phyloP scores from a whole-genome alignment of 2,113 vertebrate genomes.

The Pao palembangensis region DNA sequence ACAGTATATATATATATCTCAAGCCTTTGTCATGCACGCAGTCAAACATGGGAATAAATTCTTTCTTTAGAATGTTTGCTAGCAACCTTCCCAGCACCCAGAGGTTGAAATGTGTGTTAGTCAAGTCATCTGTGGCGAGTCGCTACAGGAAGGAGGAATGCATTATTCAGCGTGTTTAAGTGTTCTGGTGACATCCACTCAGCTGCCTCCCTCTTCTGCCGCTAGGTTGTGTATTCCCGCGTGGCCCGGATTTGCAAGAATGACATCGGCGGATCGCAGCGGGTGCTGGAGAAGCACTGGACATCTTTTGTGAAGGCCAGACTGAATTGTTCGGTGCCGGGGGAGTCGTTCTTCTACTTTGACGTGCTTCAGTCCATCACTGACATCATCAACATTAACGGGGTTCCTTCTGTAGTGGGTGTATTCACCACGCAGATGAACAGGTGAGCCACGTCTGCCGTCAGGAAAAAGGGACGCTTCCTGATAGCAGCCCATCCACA shows the following conservation, averaged over 20 bases:
- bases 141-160: conserved; percentile 53
- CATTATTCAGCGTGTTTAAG: conserved; percentile 66
- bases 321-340: conserved; percentile 94
- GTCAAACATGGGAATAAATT: conserved; percentile 12
- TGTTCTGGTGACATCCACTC: conserved; percentile 54
- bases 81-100: conserved; percentile 22
- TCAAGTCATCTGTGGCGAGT: conserved; percentile 33
- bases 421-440: conserved; percentile 98
- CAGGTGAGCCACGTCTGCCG: conserved; percentile 77
- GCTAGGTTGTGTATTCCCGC: conserved; percentile 92
- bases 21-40: conserved; percentile 59
- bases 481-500: not conserved
- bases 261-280: conserved; percentile 95
- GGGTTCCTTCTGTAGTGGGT: conserved; percentile 85
- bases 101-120: conserved; percentile 27
- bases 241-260: conserved; percentile 99
- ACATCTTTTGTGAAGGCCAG: conserved; percentile 96
- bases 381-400: conserved; percentile 90
- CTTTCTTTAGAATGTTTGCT: conserved; percentile 8
- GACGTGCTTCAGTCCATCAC: conserved; percentile 97
- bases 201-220: conserved; percentile 3
- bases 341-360: conserved; percentile 98
- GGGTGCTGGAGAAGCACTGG: conserved; percentile 98
- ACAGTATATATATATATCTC: conserved; percentile 37
- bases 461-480: not conserved